Conservation (phyloP, 1,140 invertebrate species). For the Polypedilum vanderplanki region DNA sequence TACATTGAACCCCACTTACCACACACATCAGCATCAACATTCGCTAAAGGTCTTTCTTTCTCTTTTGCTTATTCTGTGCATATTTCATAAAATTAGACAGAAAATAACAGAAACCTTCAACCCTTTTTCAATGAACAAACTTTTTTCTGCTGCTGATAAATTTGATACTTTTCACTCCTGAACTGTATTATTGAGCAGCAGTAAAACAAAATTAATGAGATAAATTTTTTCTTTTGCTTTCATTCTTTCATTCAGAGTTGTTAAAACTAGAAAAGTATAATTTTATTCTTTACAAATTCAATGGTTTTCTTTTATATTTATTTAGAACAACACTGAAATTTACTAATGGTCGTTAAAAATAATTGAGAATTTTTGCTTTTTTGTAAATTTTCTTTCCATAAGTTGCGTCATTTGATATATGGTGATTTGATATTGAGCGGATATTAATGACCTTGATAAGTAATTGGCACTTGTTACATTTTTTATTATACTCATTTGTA, state of each 20-base stretch:
- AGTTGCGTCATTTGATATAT: neutral
- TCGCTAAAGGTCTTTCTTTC: neutral
- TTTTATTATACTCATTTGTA: neutral
- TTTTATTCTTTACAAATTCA: no score
- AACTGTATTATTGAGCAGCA: no score
- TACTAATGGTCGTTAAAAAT: neutral
- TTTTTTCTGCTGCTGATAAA: no score
- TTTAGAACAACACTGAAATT: no score
- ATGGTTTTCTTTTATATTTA: no score
- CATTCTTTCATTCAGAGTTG: no score
- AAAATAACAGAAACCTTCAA: slow-evolving; percentile 10
- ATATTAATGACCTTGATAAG: slow-evolving; percentile 14
- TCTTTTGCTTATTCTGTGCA: neutral
- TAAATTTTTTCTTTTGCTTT: neutral
- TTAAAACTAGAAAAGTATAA: no score
- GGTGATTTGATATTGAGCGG: neutral
- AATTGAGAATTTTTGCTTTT: neutral
- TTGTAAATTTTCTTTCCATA: neutral
- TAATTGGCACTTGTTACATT: slow-evolving; percentile 6
- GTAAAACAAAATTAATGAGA: slow-evolving; percentile 2
- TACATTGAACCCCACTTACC: neutral
- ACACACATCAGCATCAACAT: neutral
- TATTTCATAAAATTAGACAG: slow-evolving; percentile 7
- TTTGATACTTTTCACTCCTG: no score
- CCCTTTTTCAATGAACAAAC: neutral